Base-by-base conservation (phyloP, 1,140 invertebrate genomes). In the Bemisia tabaci region DNA sequence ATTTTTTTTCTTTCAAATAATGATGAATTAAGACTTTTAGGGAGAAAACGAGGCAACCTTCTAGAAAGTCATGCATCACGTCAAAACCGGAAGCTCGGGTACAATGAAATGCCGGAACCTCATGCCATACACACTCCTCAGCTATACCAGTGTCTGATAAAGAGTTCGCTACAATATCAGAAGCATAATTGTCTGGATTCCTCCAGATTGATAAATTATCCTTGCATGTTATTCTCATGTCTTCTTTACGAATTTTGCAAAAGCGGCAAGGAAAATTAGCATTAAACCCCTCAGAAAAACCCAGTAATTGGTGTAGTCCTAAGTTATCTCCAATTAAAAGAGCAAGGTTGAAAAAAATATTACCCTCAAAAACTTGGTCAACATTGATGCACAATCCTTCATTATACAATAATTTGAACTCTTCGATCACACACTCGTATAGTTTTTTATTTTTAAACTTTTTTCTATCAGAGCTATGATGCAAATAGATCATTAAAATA, bases 301-400 rank as follows among this genome's bases (percentile, higher is more conserved):
- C 70, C 9, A 72, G 64, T 58, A 71, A 69, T 21, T 60, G 61
- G 65, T 72, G 67, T 12, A 71, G 63, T 9, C 68, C 70, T 22
- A 72, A 65, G 63, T 72, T 72, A 60, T 72, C 71, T 22, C 71
- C 68, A 25, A 70, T 24, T 22, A 72, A 69, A n/a, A 70, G 22
- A 22, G 63, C 68, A 1, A 72, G 59, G 62, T 68, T 58, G 60
- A 71, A 71, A 64, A 26, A 67, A 62, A 72, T 64, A 5, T 59
- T 22, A 60, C 26, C 11, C 26, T 24, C 2, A 2, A 17, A 12
- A 26, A 26, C 26, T 24, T 59, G 11, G 22, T n/a, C n/a, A n/a
- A 65, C 25, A 9, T 59, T 21, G 23, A 65, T 0, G n/a, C 2
- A 9, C 60, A 65, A 59, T 25, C 64, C 48, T 25, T 22, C 5